Evolutionary conservation across 1,140 invertebrate genomes (phyloP), one percentile per base, ranked within the genome.

Genomic region (Scaptomyza montana): DNA sequence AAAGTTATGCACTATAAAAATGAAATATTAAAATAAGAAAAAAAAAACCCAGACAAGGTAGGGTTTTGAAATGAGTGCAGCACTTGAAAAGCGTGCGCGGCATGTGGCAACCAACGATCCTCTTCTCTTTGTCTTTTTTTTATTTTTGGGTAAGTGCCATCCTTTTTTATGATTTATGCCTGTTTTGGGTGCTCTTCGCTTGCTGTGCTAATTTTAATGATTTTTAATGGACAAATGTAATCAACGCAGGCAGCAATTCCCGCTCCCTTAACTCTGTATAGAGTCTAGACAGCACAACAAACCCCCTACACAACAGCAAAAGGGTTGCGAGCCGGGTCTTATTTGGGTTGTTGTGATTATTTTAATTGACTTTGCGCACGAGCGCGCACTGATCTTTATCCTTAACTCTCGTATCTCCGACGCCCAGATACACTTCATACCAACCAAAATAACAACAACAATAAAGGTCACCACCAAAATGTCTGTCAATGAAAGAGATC

Each of bases 341-440:
- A 68, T 75, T 75, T 71, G 65, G 65, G 76, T 77, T 89, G 84
- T 89, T 89, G 77, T 89, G 84, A 89, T 89, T 85, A 89, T 89
- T 89, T 89, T 89, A 89, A 89, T 89, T 89, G 84, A 89, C 84
- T 89, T 89, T 89, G 80, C 84, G 85, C 84, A 89, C 84, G 84
- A 89, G 85, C 80, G 85, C 70, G 61, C 67, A 69, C 85, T 70
- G 71, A 80, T 78, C 71, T 79, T 57, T 43, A 36, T 36, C 33
- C 33, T 36, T 36, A 36, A 8, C 33, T 56, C 64, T 77, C 21
- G 61, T 77, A 79, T 79, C 61, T 43, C 28, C 28, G 49, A 30
- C 55, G 61, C 28, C 53, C 53, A 36, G 21, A 51, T 55, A 63
- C 71, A 74, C 71, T 73, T 73, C 56, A 73, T 10, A 43, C 10